phyloP scores from a whole-genome alignment of 2,113 vertebrate genomes.

The Rostratula benghalensis region DNA sequence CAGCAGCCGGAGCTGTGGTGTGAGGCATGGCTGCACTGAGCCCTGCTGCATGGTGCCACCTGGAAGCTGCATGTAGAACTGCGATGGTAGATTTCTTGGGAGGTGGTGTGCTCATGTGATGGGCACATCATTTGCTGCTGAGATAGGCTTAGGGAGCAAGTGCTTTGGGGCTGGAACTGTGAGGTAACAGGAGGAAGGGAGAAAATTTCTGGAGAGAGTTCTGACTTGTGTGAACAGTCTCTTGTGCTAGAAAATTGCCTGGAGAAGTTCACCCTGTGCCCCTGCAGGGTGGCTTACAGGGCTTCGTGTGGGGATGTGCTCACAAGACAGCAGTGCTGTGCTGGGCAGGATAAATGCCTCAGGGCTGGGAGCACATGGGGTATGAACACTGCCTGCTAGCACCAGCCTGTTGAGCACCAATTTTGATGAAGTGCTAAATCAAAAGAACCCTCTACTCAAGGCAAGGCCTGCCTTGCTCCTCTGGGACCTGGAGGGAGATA shows the following conservation, averaged over 20 bases:
- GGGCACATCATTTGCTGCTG: not conserved
- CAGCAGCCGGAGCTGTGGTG: not conserved
- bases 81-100: not conserved
- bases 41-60: not conserved
- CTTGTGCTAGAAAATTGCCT: not conserved
- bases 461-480: not conserved
- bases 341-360: not conserved
- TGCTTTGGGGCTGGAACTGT: not conserved
- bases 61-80: not conserved
- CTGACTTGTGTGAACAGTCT: not conserved
- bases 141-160: not conserved
- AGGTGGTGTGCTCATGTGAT: accelerated
- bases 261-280: not conserved
- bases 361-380: too few species aligned
- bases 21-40: accelerated
- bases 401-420: not conserved
- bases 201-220: not conserved
- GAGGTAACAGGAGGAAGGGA: not conserved
- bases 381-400: not conserved
- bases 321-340: accelerated
- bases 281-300: not conserved
- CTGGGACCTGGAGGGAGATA: not conserved
- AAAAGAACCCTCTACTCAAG: not conserved
- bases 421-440: not conserved
- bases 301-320: not conserved